Evolutionary conservation across 2,113 vertebrate species (phyloP), one percentile per base, ranked within the genome.

Genomic region (Limanda limanda): DNA sequence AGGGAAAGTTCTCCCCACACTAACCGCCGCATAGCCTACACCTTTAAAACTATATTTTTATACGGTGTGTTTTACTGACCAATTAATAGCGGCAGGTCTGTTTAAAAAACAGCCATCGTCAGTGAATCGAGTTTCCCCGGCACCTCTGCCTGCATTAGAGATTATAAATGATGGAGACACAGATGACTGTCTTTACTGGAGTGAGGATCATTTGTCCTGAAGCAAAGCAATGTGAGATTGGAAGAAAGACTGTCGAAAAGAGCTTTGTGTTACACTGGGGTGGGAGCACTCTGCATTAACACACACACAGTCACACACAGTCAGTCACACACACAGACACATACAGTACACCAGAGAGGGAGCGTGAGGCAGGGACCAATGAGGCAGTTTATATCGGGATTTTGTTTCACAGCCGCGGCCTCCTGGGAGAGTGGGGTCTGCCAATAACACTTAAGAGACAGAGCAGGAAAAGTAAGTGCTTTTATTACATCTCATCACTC

Each of bases 401-500:
- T 93, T 92, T 91, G 92, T 94, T 93, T 93, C 93, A 91, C 91
- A 92, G 92, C 84, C 86, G 78, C 75, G 90, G 89, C 87, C 93
- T 93, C 92, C 87, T 93, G 91, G 91, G 93, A 94, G 89, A 91
- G 88, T 91, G 86, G 83, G 86, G 90, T 89, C 92, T 95, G 93
- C 94, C 95, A 95, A 95, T 94, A 95, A 94, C 95, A 94, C 95
- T 95, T 94, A 94, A 94, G 94, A 96, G 95, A 96, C 95, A 95
- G 95, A 95, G 93, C 95, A 95, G 94, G 93, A 93, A 94, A 95
- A 95, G 95, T 95, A 97, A 96, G 95, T 92, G 93, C 95, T 96
- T 97, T 97, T 97, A 97, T 95, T 96, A 91, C 84, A 91, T 94
- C 92, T 95, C 92, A 95, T 97, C 97, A 96, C 95, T 98, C 96